Evolutionary conservation across 2,797 vertebrate species (phyloP).

Genomic region (Iguana delicatissima): DNA sequence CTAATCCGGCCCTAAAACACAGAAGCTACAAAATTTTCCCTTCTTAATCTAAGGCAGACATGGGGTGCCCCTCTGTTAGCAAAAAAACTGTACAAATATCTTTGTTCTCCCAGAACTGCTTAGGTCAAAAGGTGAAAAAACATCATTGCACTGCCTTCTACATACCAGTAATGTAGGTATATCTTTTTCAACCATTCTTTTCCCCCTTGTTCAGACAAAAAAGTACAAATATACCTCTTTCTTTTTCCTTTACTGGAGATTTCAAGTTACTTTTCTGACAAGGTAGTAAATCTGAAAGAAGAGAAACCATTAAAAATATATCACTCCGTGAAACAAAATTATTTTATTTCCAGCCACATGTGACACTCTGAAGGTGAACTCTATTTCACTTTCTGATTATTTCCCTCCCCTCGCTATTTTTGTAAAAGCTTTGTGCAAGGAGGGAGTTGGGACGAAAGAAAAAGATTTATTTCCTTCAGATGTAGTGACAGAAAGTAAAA

Average conservation of each 20-base stretch:
- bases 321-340: conserved; percentile 71
- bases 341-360: conserved; percentile 73
- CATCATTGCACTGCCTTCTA: neutral
- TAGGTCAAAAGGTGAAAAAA: conserved; percentile 23
- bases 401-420: conserved; percentile 41
- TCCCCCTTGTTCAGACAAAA: neutral
- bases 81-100: too few species aligned
- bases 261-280: conserved; percentile 65
- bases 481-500: conserved; percentile 55
- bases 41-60: too few species aligned
- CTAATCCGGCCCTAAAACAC: too few species aligned
- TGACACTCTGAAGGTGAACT: conserved; percentile 69
- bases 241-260: conserved; percentile 38
- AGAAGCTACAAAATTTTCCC: too few species aligned
- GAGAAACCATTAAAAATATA: conserved; percentile 68
- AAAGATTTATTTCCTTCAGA: conserved; percentile 67
- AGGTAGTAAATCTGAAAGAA: conserved; percentile 64
- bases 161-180: neutral
- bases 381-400: conserved; percentile 71
- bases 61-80: too few species aligned
- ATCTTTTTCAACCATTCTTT: neutral
- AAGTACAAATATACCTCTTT: conserved; percentile 16
- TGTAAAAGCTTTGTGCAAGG: conserved; percentile 60
- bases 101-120: too few species aligned
- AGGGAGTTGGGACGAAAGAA: conserved; percentile 54